Evolutionary conservation across 2,888 invertebrate species (phyloP).

Genomic region (Thereva unica): DNA sequence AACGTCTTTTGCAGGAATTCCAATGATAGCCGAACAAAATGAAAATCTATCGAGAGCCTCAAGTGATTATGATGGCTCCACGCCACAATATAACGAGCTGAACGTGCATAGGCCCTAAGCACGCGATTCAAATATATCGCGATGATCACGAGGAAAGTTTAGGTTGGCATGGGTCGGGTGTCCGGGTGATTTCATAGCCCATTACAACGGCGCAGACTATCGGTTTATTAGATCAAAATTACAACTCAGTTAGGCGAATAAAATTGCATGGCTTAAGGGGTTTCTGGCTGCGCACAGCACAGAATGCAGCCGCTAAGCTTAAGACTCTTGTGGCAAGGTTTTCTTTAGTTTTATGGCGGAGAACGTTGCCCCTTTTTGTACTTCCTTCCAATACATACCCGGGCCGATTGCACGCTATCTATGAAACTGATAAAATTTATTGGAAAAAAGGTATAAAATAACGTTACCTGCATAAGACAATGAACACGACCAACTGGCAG

Average conservation of each 20-base stretch:
- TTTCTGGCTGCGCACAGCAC: too few species aligned
- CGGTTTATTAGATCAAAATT: constrained; percentile 41
- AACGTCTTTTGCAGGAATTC: constrained; percentile 14
- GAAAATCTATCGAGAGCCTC: constrained; percentile 2
- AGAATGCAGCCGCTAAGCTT: too few species aligned
- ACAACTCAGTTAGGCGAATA: constrained; percentile 40
- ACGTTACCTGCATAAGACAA: constrained; percentile 14
- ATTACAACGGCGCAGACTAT: constrained; percentile 29
- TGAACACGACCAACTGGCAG: constrained; percentile 5
- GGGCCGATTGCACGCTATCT: constrained; percentile 3
- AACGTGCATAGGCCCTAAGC: constrained; percentile 15
- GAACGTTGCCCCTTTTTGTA: constrained; percentile 18
- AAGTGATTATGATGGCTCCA: constrained; percentile 20
- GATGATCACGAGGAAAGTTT: constrained; percentile 9
- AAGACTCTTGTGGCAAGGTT: too few species aligned
- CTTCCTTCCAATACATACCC: constrained; percentile 21
- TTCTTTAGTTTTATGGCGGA: background rate
- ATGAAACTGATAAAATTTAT: constrained; percentile 30
- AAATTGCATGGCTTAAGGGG: constrained; percentile 33
- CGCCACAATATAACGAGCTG: constrained; percentile 5
- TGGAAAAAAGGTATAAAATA: constrained; percentile 10
- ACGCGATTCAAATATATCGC: constrained; percentile 7
- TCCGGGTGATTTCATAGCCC: constrained; percentile 14
- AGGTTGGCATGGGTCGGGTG: too few species aligned
- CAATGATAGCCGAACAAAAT: constrained; percentile 18